Conservation (phyloP, 1,140 invertebrate genomes). For the Aricia agestis region DNA sequence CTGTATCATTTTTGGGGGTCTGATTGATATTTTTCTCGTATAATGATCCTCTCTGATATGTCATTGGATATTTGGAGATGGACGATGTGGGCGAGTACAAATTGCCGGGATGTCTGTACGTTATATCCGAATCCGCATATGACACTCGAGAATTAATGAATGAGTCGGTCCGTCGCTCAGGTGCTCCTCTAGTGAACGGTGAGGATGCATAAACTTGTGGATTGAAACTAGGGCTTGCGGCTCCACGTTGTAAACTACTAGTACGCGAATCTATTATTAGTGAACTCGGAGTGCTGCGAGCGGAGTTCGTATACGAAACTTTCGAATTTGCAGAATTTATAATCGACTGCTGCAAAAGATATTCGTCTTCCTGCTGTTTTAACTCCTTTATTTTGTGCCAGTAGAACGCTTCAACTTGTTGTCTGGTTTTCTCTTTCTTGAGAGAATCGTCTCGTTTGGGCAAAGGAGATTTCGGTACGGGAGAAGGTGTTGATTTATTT, state of each 20-base stretch:
- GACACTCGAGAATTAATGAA: slow-evolving; percentile 38
- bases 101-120: slow-evolving; percentile 53
- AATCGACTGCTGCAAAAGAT: slow-evolving; percentile 60
- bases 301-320: slow-evolving; percentile 37
- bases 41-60: neutral
- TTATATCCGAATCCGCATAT: slow-evolving; percentile 37
- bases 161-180: slow-evolving; percentile 58
- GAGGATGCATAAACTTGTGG: slow-evolving; percentile 37
- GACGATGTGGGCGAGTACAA: slow-evolving; percentile 28
- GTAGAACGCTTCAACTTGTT: slow-evolving; percentile 78
- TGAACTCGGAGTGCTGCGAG: slow-evolving; percentile 50
- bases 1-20: neutral
- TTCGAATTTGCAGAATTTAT: slow-evolving; percentile 31
- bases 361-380: slow-evolving; percentile 76
- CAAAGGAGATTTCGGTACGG: slow-evolving; percentile 18
- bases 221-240: slow-evolving; percentile 39
- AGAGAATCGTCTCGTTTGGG: slow-evolving; percentile 31
- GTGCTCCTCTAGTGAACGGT: slow-evolving; percentile 47
- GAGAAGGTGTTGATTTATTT: slow-evolving; percentile 42
- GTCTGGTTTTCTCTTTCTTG: slow-evolving; percentile 66
- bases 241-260: slow-evolving; percentile 47
- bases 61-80: slow-evolving; percentile 18
- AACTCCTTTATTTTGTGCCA: slow-evolving; percentile 79
- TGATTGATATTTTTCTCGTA: slow-evolving; percentile 23
- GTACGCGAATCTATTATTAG: slow-evolving; percentile 43